Evolutionary conservation across 2,113 vertebrate genomes (phyloP).

Genomic region (Panurus biarmicus): DNA sequence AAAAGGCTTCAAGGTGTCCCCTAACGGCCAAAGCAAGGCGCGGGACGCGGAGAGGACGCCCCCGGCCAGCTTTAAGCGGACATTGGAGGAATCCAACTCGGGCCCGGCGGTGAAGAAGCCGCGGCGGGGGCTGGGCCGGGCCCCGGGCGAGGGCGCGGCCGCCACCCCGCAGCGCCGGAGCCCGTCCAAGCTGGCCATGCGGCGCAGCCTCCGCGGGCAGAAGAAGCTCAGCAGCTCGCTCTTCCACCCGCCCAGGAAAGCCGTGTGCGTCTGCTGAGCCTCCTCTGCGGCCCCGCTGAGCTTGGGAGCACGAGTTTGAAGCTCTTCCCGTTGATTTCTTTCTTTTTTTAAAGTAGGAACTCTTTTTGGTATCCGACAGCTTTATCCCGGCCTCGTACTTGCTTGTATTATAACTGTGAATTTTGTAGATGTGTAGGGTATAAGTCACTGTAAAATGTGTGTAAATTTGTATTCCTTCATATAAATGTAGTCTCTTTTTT

Average conservation of each 20-base stretch:
- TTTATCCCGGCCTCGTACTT: conserved; percentile 68
- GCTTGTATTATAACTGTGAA: conserved; percentile 78
- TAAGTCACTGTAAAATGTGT: conserved; percentile 74
- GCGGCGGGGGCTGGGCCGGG: conserved; percentile 56
- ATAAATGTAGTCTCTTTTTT: conserved; percentile 64
- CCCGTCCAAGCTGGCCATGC: conserved; percentile 61
- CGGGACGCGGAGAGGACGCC: conserved; percentile 70
- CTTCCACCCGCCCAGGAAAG: conserved; percentile 75
- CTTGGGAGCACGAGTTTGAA: not conserved
- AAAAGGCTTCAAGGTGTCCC: conserved; percentile 62
- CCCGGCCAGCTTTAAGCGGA: conserved; percentile 73
- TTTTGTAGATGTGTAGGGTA: conserved; percentile 76
- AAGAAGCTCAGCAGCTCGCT: conserved; percentile 71
- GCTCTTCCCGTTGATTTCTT: not conserved
- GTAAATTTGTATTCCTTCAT: conserved; percentile 76
- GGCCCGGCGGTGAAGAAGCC: conserved; percentile 72
- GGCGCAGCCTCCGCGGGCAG: conserved; percentile 78
- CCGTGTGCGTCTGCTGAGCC: conserved; percentile 76
- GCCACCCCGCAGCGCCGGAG: not conserved
- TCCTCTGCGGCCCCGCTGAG: not conserved
- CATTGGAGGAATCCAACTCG: conserved; percentile 74
- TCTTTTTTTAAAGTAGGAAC: conserved; percentile 49
- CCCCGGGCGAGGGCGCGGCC: not conserved
- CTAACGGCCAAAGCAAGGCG: conserved; percentile 57
- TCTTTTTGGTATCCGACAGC: conserved; percentile 59